phyloP scores from a whole-genome alignment of 2,797 vertebrate genomes.

The Chrosomus eos region DNA sequence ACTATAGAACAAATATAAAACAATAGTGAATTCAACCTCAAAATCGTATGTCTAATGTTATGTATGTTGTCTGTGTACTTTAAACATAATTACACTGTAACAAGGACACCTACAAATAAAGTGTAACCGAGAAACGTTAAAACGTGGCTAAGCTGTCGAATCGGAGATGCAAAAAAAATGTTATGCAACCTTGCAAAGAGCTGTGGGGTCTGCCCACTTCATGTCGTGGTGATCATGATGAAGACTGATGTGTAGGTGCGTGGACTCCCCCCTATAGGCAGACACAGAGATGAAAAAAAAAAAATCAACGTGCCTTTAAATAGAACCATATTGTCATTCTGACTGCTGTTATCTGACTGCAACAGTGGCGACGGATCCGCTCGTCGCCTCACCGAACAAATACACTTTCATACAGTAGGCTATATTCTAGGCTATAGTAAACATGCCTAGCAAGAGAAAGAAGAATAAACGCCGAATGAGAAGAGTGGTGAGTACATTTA shows the following conservation, averaged over 20 bases:
- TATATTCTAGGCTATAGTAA: constrained; percentile 34
- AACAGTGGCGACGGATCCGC: constrained; percentile 41
- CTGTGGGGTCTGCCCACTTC: constrained; percentile 30
- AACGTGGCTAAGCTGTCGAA: not conserved
- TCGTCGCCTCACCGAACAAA: not conserved
- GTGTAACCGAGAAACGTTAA: not conserved
- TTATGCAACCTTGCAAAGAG: constrained; percentile 14
- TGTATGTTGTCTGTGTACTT: not conserved
- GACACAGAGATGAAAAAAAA: constrained; percentile 50
- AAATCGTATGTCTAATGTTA: not conserved
- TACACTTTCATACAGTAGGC: not conserved
- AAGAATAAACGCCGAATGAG: constrained; percentile 79
- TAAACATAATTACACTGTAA: not conserved
- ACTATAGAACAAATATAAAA: not conserved
- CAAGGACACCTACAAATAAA: not conserved
- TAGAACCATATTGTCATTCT: constrained; percentile 56
- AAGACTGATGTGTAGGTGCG: constrained; percentile 28
- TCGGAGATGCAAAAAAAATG: not conserved
- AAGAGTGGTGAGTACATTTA: constrained; percentile 71
- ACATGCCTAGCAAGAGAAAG: constrained; percentile 81
- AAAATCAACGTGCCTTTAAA: constrained; percentile 66
- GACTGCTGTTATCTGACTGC: constrained; percentile 31
- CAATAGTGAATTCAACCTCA: not conserved
- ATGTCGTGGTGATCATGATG: not conserved
- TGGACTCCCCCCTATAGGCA: constrained; percentile 67